phyloP scores from a whole-genome alignment of 2,888 invertebrate genomes.

The Sarcophaga subvicina region DNA sequence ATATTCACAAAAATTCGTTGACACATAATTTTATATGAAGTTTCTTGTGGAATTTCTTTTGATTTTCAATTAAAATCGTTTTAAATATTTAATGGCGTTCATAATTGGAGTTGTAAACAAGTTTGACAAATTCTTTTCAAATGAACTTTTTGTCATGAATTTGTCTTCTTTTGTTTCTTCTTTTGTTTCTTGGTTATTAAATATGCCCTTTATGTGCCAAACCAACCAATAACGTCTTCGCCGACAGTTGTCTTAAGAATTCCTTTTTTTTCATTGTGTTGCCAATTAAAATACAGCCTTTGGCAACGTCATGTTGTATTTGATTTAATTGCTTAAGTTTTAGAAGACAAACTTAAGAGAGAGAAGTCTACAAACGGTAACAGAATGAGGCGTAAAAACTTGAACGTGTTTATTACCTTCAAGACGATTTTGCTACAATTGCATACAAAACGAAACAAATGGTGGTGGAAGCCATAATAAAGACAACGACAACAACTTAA shows the following conservation, averaged over 20 bases:
- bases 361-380: too few relatives aligned
- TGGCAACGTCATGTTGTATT: not conserved
- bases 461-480: not conserved
- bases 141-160: not conserved
- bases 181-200: not conserved
- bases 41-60: not conserved
- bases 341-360: not conserved
- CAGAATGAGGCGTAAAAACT: not conserved
- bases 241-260: not conserved
- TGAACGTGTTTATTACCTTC: not conserved
- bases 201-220: too few relatives aligned
- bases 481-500: not conserved
- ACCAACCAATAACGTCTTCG: not conserved
- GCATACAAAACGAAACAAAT: too few relatives aligned
- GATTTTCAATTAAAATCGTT: not conserved
- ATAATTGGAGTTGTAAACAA: not conserved
- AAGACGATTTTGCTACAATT: not conserved
- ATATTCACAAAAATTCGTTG: too few relatives aligned
- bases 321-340: constrained; percentile 31
- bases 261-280: constrained; percentile 16
- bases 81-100: not conserved
- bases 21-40: too few relatives aligned
- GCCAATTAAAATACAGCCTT: constrained; percentile 41
- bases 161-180: not conserved
- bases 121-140: not conserved